Conservation (phyloP, 2,797 vertebrate species). For the Sebastes iracundus region DNA sequence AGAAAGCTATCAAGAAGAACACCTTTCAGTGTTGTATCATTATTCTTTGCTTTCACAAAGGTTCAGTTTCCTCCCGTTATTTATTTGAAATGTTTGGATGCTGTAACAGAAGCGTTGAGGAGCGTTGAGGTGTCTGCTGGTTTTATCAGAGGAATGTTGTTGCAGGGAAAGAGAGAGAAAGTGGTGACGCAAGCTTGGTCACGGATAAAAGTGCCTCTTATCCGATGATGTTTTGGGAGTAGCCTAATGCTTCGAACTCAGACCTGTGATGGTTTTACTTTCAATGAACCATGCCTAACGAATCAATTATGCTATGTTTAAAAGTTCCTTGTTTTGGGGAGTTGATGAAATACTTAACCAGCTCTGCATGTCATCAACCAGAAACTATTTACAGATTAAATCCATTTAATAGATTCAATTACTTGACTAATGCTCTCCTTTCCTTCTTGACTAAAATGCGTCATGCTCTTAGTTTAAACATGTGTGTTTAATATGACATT, state of each 20-base stretch:
- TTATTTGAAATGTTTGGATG: slow-evolving; percentile 1
- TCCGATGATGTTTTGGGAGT: slow-evolving; percentile 47
- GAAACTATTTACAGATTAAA: slow-evolving; percentile 30
- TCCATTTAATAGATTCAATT: neutral
- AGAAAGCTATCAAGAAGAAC: neutral
- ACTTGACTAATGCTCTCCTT: neutral
- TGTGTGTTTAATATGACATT: neutral
- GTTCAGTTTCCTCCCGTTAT: slow-evolving; percentile 7
- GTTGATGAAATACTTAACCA: slow-evolving; percentile 27
- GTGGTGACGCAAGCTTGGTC: slow-evolving; percentile 24
- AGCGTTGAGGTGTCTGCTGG: neutral
- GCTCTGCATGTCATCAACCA: slow-evolving; percentile 41
- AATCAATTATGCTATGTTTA: slow-evolving; percentile 30
- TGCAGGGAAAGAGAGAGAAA: slow-evolving; percentile 25
- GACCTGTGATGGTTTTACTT: slow-evolving; percentile 19
- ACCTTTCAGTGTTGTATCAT: neutral
- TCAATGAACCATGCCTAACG: slow-evolving; percentile 25
- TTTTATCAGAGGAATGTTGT: slow-evolving; percentile 56
- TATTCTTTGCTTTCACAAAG: neutral
- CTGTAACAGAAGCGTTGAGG: slow-evolving; percentile 18
- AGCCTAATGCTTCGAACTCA: slow-evolving; percentile 1
- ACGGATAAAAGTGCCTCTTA: slow-evolving; percentile 52
- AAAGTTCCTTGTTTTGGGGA: slow-evolving; percentile 21
- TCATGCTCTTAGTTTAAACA: neutral
- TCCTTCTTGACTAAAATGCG: neutral